Base-by-base conservation (phyloP, 2,888 invertebrate genomes). In the Amblyjoppa fuscipennis region DNA sequence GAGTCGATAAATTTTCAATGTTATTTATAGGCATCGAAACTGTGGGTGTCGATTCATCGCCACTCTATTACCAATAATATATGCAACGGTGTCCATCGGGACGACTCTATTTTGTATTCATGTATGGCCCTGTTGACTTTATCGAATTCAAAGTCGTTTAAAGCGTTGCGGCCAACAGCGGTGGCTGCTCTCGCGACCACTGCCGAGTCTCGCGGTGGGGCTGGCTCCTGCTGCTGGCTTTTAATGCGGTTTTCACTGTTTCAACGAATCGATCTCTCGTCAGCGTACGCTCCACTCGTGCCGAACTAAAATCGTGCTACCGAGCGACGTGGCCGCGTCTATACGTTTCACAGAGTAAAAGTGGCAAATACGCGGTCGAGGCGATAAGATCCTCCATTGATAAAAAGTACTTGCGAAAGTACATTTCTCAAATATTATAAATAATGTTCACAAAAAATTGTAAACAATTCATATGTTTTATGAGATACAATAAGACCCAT, bases 61-160 rank as follows among this genome's bases (percentile, higher is more conserved):
- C 31, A 51, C 38, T 56, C 6, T 20, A 73, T 73, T 84, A 25
- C 34, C 51, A 49, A 51, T 73, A 31, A 73, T 28, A 71, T 38
- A 34, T 73, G 66, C 68, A 56, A 68, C 68, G 45, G 41, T 78
- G 51, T 51, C n/a, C 75, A 13, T 31, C 53, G 66, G 38, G 11
- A 84, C 34, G 53, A 80, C 77, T 73, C 74, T 56, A 80, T 80
- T 85, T 83, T 74, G 74, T 74, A 85, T 85, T 80, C 82, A 81
- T 83, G 53, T 45, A 75, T 38, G 53, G 73, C 51, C 68, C 31
- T 83, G 85, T 85, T 83, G 83, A 85, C 83, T 85, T 85, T 77
- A 85, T 85, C 61, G 85, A 80, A 83, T 83, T 85, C 77, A 83
- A 83, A 83, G 83, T 85, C 85, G 85, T 81, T 85, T 85, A 83